phyloP scores from a whole-genome alignment of 1,140 invertebrate genomes.

The Trichoplusia ni region DNA sequence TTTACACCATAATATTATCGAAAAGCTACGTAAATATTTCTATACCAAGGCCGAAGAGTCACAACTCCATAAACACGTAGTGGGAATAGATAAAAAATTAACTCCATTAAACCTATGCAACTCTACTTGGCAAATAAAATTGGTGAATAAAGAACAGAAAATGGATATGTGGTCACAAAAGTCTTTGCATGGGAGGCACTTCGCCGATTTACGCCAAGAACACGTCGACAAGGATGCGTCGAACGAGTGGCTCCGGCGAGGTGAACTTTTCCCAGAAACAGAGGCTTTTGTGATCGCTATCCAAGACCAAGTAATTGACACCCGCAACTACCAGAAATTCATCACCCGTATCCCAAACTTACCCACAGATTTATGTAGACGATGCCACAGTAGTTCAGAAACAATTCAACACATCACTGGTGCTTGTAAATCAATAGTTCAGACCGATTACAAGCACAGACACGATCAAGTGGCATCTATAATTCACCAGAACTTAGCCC shows the following conservation, averaged over 20 bases:
- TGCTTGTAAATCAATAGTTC: no score
- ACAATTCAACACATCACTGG: no score
- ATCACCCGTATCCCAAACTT: neutral
- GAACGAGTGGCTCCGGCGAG: constrained; percentile 28
- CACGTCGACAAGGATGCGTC: constrained; percentile 29
- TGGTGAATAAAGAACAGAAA: neutral
- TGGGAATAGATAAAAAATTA: neutral
- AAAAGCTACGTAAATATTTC: neutral
- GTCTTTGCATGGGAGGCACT: constrained; percentile 35
- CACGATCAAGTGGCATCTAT: no score
- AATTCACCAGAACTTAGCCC: no score
- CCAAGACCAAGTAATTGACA: constrained; percentile 36
- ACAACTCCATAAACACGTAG: neutral
- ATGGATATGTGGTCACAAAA: neutral
- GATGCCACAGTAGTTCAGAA: no score
- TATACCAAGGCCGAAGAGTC: neutral
- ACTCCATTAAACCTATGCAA: neutral
- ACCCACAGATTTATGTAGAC: no score
- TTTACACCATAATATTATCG: neutral
- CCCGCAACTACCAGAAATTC: constrained; percentile 30
- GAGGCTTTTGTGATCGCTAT: constrained; percentile 32
- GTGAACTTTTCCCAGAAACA: constrained; percentile 33
- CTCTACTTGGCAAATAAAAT: no score
- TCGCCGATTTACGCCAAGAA: constrained; percentile 6
- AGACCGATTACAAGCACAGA: no score